These are phyloP conservation scores for Oryzias javanicus DNA, from an alignment of 2,113 vertebrate genomes.

Conservation along the genomic window DNA sequence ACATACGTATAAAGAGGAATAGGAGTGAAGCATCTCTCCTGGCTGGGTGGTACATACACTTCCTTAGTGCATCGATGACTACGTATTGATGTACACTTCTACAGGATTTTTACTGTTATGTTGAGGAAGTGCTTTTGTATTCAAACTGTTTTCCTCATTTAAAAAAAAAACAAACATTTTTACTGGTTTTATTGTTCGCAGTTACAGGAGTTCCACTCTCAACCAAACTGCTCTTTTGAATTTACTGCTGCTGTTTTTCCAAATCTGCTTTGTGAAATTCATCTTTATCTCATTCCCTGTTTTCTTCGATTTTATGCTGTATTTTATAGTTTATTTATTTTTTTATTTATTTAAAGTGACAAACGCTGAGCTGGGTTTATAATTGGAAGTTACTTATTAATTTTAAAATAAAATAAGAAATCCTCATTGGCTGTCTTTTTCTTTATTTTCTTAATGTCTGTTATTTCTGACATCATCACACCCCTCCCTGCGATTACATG, in stretches of 20 bases:
- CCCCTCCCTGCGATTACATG: slow-evolving; percentile 22
- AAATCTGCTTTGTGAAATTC: slow-evolving; percentile 38
- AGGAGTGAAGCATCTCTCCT: slow-evolving; percentile 14
- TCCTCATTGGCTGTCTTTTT: too few species aligned
- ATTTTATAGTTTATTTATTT: slow-evolving; percentile 85
- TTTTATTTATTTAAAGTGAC: slow-evolving; percentile 80
- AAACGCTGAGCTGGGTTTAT: slow-evolving; percentile 75
- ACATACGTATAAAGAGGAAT: slow-evolving; percentile 26
- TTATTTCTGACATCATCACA: slow-evolving; percentile 26
- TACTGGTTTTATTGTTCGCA: slow-evolving; percentile 43
- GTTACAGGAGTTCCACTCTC: slow-evolving; percentile 4
- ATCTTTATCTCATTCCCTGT: slow-evolving; percentile 44
- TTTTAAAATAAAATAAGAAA: slow-evolving; percentile 55
- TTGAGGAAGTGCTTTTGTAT: slow-evolving; percentile 42
- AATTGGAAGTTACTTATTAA: slow-evolving; percentile 71
- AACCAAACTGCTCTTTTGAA: slow-evolving; percentile 19
- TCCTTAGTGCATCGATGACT: slow-evolving; percentile 62
- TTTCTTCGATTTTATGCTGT: slow-evolving; percentile 72
- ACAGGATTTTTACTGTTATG: slow-evolving; percentile 66
- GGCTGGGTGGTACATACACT: slow-evolving; percentile 1
- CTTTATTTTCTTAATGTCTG: too few species aligned
- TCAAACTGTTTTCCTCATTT: slow-evolving; percentile 51
- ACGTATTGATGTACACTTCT: slow-evolving; percentile 64
- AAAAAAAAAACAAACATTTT: slow-evolving; percentile 61
- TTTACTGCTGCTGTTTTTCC: slow-evolving; percentile 37